Base-by-base conservation (phyloP, 2,797 vertebrate species). In the Eremophila alpestris region DNA sequence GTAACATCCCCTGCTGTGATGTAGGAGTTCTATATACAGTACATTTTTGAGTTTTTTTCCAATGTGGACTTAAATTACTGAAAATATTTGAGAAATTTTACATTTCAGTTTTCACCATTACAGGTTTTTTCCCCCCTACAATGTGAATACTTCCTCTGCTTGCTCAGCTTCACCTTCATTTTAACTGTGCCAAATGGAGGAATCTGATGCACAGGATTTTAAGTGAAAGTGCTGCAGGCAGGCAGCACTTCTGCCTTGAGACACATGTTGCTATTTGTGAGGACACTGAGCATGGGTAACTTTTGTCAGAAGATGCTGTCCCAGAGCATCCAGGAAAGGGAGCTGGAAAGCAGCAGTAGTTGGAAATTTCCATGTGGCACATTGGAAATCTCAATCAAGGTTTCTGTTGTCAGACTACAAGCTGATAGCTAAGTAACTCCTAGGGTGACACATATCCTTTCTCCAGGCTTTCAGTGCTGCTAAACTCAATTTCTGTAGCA, bases 261-360 rank as follows among this genome's bases (percentile, higher is more conserved):
- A 36, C 27, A n/a, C 0, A 0, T 34, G 7, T 26, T 71, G 26
- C 30, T 81, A 0, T 27, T 23, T 7, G 5, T 60, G 23, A n/a
- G 22, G 36, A 75, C 17, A 4, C 26, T 19, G 69, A 48, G 55
- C 36, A 27, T 16, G 16, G 13, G 18, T 18, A 83, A 19, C 17
- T 13, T n/a, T 46, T 10, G 11, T 27, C 40, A 84, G 73, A 43
- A 67, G 30, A 13, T 17, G 36, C 12, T 26, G 19, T 9, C 18
- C 13, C 17, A 32, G 19, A 73, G 11, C 32, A 54, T 7, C 26
- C 29, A 0, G 2, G 52, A 65, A 70, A 43, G 11, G 2, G 10
- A 65, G 22, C 19, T 88, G 49, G 49, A 83, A 92, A 48, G 22
- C 32, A 40, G 6, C 23, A 78, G 60, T 18, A 58, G 17, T 5